Evolutionary conservation across 2,797 vertebrate species (phyloP), one percentile per base, ranked within the genome.

Genomic region (Notoglanidium macrostoma): DNA sequence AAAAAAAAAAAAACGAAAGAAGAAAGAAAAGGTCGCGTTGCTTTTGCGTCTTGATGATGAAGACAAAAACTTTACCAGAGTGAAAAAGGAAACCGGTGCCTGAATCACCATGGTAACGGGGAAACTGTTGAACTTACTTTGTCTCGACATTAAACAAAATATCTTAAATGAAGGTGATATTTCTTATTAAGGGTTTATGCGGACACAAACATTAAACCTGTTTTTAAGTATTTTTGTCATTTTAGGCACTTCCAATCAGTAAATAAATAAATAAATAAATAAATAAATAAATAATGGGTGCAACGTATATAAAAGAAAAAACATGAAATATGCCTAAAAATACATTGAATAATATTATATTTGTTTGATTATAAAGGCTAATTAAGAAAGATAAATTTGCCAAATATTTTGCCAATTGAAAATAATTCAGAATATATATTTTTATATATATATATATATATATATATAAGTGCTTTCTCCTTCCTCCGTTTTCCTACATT

Each of bases 401-500:
- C 51, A 35, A 35, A 35, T 23, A 17, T 54, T 55, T 29, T 57
- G 86, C n/a, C 35, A 57, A 44, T 21, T 61, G 61, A 55, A 55
- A 55, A 19, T 32, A 77, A 32, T 77, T 54, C 7, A 8, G 49
- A 76, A 76, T 19, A 76, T 21, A 3, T 14, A 35, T 49, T 49
- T 74, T 26, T 2, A 35, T n/a, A n/a, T n/a, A n/a, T n/a, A n/a
- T n/a, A n/a, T n/a, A n/a, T n/a, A n/a, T n/a, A n/a, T n/a, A n/a
- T n/a, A n/a, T n/a, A n/a, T n/a, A n/a, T n/a, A n/a, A n/a, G 59
- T 44, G 55, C 46, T 70, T 70, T 55, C 12, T 54, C 46, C 84
- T 65, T n/a, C 80, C 81, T 83, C 35, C 35, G 35, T 35, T 35
- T 35, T 35, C 35, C 79, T 65, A 35, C 74, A 83, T 78, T 49